Base-by-base conservation (phyloP, 2,888 invertebrate species). In the Liodrosophila aerea region DNA sequence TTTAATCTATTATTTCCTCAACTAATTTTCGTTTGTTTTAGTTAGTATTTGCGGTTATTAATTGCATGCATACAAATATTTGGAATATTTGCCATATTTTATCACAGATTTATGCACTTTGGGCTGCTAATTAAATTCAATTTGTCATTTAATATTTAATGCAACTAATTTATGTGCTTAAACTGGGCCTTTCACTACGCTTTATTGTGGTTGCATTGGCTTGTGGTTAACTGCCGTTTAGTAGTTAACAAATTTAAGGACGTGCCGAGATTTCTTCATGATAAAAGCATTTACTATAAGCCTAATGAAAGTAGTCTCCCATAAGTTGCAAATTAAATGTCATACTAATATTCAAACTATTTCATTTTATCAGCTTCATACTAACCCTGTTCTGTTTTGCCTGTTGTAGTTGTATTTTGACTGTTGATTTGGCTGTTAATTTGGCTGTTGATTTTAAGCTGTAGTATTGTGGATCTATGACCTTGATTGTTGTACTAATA, bases 71-170 rank as follows among this genome's bases (percentile, higher is more conserved):
- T 30, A 5, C 5, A 63, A 58, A 53, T 65, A 40, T 53, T 50
- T 49, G 43, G 16, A 39, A 50, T 12, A 31, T 18, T 33, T 46
- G 33, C 54, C 27, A 16, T 34, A 46, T 36, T 61, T 49, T 43
- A 37, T 27, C 8, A 22, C 39, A 22, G 9, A 33, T 4, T 4
- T 9, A 16, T 9, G 5, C 22, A 22, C 22, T 37, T 1, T n/a
- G 37, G 30, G 37, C 39, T 60, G 64, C 58, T 81, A 76, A 81
- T 76, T 77, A 71, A 84, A 77, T 71, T 71, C 43, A 50, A 56
- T 59, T 40, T 40, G 53, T 43, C 62, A 45, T 73, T 76, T 58
- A 64, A 76, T 73, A 56, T 70, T 68, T 67, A 76, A 73, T 84
- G 56, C 36, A 33, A 49, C 11, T 56, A 41, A 60, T 60, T 67